Evolutionary conservation across 1,140 invertebrate genomes (phyloP), one percentile per base, ranked within the genome.

Genomic region (Chymomyza costata): DNA sequence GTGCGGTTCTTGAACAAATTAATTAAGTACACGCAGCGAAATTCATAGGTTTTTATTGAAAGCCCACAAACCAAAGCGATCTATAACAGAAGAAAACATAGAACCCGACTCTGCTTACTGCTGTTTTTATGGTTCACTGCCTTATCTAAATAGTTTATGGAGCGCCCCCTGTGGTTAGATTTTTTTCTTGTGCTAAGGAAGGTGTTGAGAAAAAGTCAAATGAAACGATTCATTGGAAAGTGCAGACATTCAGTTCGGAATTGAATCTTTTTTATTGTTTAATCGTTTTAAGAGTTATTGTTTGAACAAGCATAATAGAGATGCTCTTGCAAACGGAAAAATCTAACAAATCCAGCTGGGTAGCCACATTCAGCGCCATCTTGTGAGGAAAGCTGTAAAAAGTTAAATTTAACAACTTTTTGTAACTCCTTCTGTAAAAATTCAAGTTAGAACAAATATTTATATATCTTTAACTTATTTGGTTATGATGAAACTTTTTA

Each of bases 1-100:
- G 70, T 57, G 71, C 47, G 52, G 48, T 46, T 65, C 76, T 78
- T 61, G 64, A 65, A 74, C 70, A 74, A 74, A 74, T 74, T 74
- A 74, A 74, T 74, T 74, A 78, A 67, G 49, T 60, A 67, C 70
- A 61, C 28, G 61, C 30, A 31, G 34, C 34, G 25, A 52, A 49
- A 49, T 47, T 52, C 50, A 49, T 45, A 45, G 31, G 21, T 44
- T 25, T 54, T 47, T 43, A 65, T 39, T 65, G 47, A n/a, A n/a
- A 65, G 48, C 38, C 45, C 48, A 46, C 35, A 60, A 45, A 56
- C 62, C 57, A 25, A 50, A 47, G 35, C 55, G 57, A 60, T 60
- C 51, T 44, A 60, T 18, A 31, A 45, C 56, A 31, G 31, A 44
- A 37, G 44, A 25, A 48, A 52, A 25, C 16, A 60, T 48, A 57